Conservation (phyloP, 2,888 invertebrate genomes). For the Epiblema foenella region DNA sequence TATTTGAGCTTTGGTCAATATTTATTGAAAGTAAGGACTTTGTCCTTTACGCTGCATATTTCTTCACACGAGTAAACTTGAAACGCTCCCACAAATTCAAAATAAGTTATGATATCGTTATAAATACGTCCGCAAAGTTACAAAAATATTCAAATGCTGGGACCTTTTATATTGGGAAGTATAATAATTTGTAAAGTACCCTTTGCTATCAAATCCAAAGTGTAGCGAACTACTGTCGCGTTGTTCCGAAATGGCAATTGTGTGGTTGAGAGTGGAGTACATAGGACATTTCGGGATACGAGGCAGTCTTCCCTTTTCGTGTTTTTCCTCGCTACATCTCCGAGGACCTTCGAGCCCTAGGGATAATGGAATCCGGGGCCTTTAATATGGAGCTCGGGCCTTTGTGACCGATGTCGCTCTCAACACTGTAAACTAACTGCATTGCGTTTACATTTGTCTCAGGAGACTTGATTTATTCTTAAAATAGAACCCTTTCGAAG, state of each 20-base stretch:
- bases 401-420: constrained; percentile 32
- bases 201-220: constrained; percentile 60
- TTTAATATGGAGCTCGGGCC: constrained; percentile 61
- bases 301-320: constrained; percentile 49
- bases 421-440: constrained; percentile 29
- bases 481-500: constrained; percentile 10
- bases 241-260: background rate
- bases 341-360: constrained; percentile 58
- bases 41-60: background rate
- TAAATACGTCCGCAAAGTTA: constrained; percentile 26
- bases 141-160: constrained; percentile 42
- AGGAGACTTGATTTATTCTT: constrained; percentile 19
- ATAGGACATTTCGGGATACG: constrained; percentile 12
- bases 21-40: background rate
- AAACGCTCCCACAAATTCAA: background rate
- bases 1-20: background rate
- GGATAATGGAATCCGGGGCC: constrained; percentile 73
- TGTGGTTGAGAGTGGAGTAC: background rate
- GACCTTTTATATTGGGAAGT: constrained; percentile 43
- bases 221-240: constrained; percentile 46
- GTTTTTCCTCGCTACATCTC: constrained; percentile 71
- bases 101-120: constrained; percentile 19
- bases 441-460: constrained; percentile 40
- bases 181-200: constrained; percentile 54
- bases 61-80: constrained; percentile 1